Base-by-base conservation (phyloP, 2,113 vertebrate genomes). In the Percina caprodes region DNA sequence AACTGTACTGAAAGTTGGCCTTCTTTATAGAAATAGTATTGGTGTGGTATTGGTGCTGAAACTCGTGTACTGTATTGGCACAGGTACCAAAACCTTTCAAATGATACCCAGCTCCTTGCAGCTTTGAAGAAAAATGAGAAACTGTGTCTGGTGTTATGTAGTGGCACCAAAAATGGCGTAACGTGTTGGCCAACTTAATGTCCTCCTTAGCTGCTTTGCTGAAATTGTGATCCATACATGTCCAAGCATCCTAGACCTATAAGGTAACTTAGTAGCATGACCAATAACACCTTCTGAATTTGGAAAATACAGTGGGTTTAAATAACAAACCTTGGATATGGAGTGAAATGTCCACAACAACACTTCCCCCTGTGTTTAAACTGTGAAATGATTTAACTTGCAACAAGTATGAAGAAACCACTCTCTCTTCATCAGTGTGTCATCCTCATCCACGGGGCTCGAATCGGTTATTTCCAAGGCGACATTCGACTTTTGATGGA, bases 401-500 rank as follows among this genome's bases (percentile, higher is more conserved):
- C 6, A 3, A 4, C 12, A 23, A 23, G 14, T 3, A 73, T 4
- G 4, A 74, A 62, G 59, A 48, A 79, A 0, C 6, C 12, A 13
- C 15, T 49, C 23, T 69, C 56, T 89, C 49, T 33, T 42, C 55
- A 7, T 79, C 79, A 99, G 98, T 94, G 94, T 61, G 95, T 98
- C 16, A 30, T 97, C 82, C 94, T 99, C 67, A 95, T 96, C 88
- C 96, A 99, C 0, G 98, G 98, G 18, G 98, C 92, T 74, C 96
- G 96, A 79, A 99, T 99, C 73, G 98, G 98, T 77, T 99, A 96
- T 92, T 99, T 99, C 92, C 98, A 99, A 94, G 98, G 98, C 45
- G 98, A 99, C 84, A 99, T 99, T 85, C 96, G 97, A 59, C 94
- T 97, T n/a, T 93, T 99, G 77, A 99, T 99, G 98, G 98, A 99